Percentiles rank a stretch among this genome's conserved stretches.
Evolutionary conservation across 1,140 invertebrate genomes (phyloP).

Genomic region (Heliconius hewitsoni): DNA sequence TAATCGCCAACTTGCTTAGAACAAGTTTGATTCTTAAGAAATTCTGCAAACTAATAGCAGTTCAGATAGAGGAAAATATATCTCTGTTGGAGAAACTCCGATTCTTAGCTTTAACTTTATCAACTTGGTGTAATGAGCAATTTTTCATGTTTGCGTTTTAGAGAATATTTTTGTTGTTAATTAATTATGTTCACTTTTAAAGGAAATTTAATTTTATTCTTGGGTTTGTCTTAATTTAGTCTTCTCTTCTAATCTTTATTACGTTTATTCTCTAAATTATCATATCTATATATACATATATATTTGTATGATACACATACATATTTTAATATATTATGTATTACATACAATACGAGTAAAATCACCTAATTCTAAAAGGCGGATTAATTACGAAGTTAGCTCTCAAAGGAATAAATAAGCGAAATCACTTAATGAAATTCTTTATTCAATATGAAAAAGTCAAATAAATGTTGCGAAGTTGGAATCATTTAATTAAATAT

Average conservation of each 20-base stretch:
- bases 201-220: background rate
- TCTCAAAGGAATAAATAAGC: conserved; percentile 18
- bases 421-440: conserved; percentile 13
- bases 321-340: background rate
- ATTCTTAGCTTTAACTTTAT: conserved; percentile 30
- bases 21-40: conserved; percentile 55
- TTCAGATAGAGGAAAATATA: conserved; percentile 37
- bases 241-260: too few species aligned
- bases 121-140: conserved; percentile 2
- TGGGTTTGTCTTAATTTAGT: background rate
- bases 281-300: background rate
- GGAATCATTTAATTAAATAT: conserved; percentile 65
- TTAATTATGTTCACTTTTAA: background rate
- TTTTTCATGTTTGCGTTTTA: conserved; percentile 11
- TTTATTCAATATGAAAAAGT: conserved; percentile 10
- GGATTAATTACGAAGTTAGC: background rate
- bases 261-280: too few species aligned
- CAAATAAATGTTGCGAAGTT: conserved; percentile 52
- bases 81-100: conserved; percentile 26
- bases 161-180: background rate
- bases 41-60: conserved; percentile 43
- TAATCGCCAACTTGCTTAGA: conserved; percentile 59
- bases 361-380: background rate
- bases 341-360: background rate
- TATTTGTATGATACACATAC: background rate